Evolutionary conservation across 2,888 invertebrate species (phyloP).

Genomic region (Polydesmus complanatus): DNA sequence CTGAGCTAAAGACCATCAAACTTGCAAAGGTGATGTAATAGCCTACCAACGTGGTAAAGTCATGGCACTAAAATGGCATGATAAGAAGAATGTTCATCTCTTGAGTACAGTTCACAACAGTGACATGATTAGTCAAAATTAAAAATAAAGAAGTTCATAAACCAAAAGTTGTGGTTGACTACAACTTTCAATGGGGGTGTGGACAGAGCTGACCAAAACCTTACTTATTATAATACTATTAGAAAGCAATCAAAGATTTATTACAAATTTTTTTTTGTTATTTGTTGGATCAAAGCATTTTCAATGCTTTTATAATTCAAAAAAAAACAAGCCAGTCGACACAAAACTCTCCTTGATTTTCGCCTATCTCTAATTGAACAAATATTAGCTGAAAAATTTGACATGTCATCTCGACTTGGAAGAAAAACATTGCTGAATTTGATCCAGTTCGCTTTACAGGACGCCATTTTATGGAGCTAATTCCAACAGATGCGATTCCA

Average conservation of each 20-base stretch:
- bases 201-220: constrained; percentile 5
- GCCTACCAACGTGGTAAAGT: constrained; percentile 12
- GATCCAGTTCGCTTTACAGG: neutral
- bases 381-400: neutral
- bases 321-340: neutral
- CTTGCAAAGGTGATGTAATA: constrained; percentile 15
- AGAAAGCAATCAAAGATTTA: neutral
- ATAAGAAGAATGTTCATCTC: constrained; percentile 15
- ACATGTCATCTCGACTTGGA: neutral
- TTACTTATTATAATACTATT: neutral
- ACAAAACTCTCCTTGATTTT: no score
- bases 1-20: constrained; percentile 12
- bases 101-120: neutral
- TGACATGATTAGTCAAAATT: neutral
- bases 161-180: constrained; percentile 9
- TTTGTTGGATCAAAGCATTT: neutral
- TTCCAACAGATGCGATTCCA: no score
- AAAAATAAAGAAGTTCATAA: neutral
- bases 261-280: constrained; percentile 2
- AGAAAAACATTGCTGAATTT: neutral
- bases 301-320: neutral
- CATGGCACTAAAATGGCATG: constrained; percentile 8
- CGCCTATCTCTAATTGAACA: no score
- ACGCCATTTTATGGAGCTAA: neutral
- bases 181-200: constrained; percentile 10